These are phyloP conservation scores for Phragmatobia fuliginosa DNA, from an alignment of 2,888 invertebrate genomes.

Conservation along the genomic window DNA sequence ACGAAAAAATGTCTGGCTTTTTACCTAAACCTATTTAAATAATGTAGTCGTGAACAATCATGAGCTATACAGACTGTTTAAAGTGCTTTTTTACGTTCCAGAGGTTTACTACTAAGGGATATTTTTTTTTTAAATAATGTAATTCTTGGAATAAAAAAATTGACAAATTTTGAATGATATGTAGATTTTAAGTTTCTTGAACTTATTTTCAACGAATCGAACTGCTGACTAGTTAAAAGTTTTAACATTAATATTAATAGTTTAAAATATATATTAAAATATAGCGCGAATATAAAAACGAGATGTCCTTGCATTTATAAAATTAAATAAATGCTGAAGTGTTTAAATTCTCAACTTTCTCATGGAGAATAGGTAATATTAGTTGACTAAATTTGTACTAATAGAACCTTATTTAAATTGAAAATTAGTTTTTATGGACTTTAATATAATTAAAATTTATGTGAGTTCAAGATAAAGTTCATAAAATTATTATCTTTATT, in stretches of 20 bases:
- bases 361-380: constrained; percentile 15
- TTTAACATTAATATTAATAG: neutral
- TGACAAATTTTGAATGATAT: no score
- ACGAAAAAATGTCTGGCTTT: neutral
- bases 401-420: constrained; percentile 8
- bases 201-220: neutral
- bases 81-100: neutral
- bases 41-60: neutral
- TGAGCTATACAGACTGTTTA: no score
- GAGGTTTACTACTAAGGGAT: neutral
- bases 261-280: no score
- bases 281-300: neutral
- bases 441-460: constrained; percentile 43
- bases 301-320: neutral
- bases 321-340: neutral
- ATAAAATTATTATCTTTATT: constrained; percentile 46
- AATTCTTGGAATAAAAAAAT: no score
- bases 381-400: constrained; percentile 21
- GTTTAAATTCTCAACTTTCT: neutral
- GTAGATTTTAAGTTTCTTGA: no score
- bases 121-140: no score
- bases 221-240: neutral
- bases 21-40: neutral
- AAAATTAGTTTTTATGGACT: constrained; percentile 20
- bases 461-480: constrained; percentile 29